Evolutionary conservation across 2,797 vertebrate genomes (phyloP).

Genomic region (Argya squamiceps): DNA sequence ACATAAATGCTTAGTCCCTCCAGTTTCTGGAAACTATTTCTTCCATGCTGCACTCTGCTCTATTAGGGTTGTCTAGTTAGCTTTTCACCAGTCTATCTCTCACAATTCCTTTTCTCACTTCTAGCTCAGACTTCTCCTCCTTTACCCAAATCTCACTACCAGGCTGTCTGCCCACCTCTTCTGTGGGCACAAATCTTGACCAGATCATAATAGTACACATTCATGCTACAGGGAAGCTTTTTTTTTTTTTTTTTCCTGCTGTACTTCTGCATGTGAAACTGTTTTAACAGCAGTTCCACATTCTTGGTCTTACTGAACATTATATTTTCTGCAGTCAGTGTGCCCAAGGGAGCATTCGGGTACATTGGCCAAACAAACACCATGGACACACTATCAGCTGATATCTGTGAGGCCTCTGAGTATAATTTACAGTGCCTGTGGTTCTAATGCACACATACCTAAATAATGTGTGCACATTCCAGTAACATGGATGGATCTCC

Average conservation of each 20-base stretch:
- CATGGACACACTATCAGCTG: background rate
- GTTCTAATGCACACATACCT: background rate
- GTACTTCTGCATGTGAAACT: background rate
- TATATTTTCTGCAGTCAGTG: background rate
- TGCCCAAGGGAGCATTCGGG: background rate
- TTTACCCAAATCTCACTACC: background rate
- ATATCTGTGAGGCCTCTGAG: background rate
- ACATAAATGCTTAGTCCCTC: background rate
- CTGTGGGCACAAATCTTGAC: background rate
- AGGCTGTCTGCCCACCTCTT: background rate
- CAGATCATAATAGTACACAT: background rate
- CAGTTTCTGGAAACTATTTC: background rate
- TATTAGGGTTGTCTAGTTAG: background rate
- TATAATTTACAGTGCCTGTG: background rate
- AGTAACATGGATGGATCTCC: accelerated
- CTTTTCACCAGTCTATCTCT: background rate
- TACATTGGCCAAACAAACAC: background rate
- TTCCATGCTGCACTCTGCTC: background rate
- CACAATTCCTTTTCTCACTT: background rate
- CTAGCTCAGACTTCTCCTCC: background rate
- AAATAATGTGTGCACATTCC: background rate
- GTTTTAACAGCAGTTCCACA: background rate
- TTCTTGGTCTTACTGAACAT: background rate
- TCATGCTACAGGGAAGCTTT: accelerated
- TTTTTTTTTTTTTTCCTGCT: background rate